Conservation (phyloP, 2,797 vertebrate genomes). For the Glossophaga mutica region DNA sequence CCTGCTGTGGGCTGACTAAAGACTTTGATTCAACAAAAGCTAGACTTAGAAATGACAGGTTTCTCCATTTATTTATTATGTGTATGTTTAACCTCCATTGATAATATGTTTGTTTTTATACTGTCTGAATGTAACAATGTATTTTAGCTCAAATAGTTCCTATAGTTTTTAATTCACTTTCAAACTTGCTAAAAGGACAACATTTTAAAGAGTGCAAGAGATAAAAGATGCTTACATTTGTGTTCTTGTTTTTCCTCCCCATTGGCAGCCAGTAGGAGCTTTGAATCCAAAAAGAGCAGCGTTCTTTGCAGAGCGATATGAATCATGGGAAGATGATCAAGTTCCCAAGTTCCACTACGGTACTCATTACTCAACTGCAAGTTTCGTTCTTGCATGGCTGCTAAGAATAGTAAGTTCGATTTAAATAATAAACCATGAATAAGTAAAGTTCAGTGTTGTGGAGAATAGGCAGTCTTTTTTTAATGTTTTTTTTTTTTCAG, state of each 20-base stretch:
- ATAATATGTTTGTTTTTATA: not conserved
- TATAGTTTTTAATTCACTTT: slow-evolving; percentile 30
- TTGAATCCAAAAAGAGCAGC: slow-evolving; percentile 98
- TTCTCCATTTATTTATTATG: not conserved
- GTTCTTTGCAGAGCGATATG: slow-evolving; percentile 93
- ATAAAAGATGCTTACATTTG: not conserved
- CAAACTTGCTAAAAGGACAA: not conserved
- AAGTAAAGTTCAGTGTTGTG: not conserved
- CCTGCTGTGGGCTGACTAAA: not conserved
- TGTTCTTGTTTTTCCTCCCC: not conserved
- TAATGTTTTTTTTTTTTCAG: not conserved
- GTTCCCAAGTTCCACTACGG: slow-evolving; percentile 99
- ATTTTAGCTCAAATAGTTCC: not conserved
- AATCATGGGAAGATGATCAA: slow-evolving; percentile 97
- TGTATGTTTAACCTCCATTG: not conserved
- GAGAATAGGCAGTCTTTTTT: not conserved
- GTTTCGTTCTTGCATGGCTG: slow-evolving; percentile 95
- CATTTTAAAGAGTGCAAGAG: not conserved
- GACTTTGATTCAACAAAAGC: not conserved
- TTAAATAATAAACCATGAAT: slow-evolving; percentile 37
- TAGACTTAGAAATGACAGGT: not conserved
- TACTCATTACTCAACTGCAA: slow-evolving; percentile 98
- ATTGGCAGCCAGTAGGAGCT: slow-evolving; percentile 92
- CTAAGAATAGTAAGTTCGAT: slow-evolving; percentile 92
- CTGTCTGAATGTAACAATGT: not conserved